Percentiles rank a stretch among this genome's conserved stretches.
Conservation (phyloP, 2,888 invertebrate genomes). For the Dasypogon diadema region DNA sequence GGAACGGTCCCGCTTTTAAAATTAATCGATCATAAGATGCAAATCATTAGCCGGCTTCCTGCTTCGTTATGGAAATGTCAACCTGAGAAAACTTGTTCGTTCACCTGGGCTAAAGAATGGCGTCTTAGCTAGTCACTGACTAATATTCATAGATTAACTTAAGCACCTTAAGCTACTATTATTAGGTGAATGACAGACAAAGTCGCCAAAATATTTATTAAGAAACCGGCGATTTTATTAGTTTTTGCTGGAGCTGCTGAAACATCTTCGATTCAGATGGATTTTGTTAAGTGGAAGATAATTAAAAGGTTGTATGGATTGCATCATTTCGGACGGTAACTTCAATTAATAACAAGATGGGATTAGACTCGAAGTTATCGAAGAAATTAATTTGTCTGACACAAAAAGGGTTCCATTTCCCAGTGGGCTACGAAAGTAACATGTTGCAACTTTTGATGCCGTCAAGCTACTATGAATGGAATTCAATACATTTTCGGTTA, state of each 20-base stretch:
- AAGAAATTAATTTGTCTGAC: too few relatives aligned
- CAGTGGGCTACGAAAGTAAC: too few relatives aligned
- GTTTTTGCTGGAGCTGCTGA: not conserved
- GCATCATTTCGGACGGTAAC: too few relatives aligned
- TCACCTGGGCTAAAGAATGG: conserved; percentile 35
- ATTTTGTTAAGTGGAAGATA: not conserved
- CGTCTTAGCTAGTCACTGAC: conserved; percentile 14
- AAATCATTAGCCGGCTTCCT: conserved; percentile 41
- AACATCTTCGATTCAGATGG: not conserved
- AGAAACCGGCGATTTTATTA: not conserved
- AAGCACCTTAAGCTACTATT: not conserved
- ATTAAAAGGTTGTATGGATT: not conserved
- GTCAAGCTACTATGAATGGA: too few relatives aligned
- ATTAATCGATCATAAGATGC: conserved; percentile 47
- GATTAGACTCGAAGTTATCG: too few relatives aligned
- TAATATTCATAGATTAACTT: conserved; percentile 7
- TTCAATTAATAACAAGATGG: not conserved
- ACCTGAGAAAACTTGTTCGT: conserved; percentile 37
- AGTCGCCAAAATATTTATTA: not conserved
- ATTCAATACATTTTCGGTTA: too few relatives aligned
- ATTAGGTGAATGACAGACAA: conserved; percentile 38
- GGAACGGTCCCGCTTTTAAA: not conserved
- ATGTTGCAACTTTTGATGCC: too few relatives aligned
- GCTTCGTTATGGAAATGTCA: conserved; percentile 48
- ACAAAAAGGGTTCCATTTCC: too few relatives aligned